Conservation (phyloP, 1,140 invertebrate species). For the Sycophaga agraensis region DNA sequence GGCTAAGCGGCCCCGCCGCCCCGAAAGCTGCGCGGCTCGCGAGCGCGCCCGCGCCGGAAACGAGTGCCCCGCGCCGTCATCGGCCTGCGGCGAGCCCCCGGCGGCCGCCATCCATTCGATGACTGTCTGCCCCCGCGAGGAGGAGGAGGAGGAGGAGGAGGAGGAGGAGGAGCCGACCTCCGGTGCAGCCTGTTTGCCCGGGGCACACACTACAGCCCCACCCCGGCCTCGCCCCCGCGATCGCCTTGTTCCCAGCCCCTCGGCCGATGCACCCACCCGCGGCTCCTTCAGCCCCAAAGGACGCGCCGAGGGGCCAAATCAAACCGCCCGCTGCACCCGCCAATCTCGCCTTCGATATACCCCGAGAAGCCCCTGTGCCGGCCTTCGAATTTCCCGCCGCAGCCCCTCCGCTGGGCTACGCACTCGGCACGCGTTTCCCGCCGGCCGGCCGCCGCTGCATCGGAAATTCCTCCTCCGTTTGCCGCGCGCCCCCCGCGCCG, state of each 20-base stretch:
- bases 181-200: constrained; percentile 55
- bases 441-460: constrained; percentile 1
- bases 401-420: too few relatives aligned
- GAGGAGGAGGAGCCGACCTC: background rate
- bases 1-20: too few relatives aligned
- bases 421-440: too few relatives aligned
- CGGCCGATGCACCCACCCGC: background rate
- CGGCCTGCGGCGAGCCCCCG: too few relatives aligned
- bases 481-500: background rate
- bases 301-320: too few relatives aligned
- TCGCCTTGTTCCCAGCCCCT: background rate
- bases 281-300: constrained; percentile 25
- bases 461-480: constrained; percentile 24
- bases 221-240: constrained; percentile 40
- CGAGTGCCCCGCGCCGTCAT: too few relatives aligned
- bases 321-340: too few relatives aligned
- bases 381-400: constrained; percentile 19
- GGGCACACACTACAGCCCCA: constrained; percentile 55
- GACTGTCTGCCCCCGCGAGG: constrained; percentile 34
- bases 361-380: too few relatives aligned
- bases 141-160: background rate
- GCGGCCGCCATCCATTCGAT: constrained; percentile 41
- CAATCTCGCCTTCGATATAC: too few relatives aligned
- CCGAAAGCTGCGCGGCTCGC: too few relatives aligned
- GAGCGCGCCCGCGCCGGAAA: too few relatives aligned